Conservation (phyloP, 2,113 vertebrate species). For the Pitta sordida region DNA sequence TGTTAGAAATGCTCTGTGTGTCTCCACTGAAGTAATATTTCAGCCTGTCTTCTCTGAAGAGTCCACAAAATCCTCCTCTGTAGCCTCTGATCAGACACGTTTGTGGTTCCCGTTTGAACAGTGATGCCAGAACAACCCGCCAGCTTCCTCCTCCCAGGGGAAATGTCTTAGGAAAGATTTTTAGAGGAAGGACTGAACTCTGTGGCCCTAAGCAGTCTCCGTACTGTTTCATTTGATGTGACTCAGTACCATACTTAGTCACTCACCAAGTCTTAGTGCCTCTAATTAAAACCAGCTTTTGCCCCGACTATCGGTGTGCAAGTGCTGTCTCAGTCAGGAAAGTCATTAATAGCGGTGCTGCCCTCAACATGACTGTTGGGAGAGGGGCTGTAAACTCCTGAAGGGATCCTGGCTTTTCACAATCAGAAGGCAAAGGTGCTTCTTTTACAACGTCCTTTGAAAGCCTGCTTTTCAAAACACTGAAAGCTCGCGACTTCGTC, state of each 20-base stretch:
- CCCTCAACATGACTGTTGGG: background rate
- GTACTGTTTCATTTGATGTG: background rate
- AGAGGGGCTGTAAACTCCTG: background rate
- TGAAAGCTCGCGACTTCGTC: fast-evolving
- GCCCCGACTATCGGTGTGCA: background rate
- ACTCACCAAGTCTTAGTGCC: background rate
- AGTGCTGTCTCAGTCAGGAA: background rate
- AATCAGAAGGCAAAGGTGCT: background rate
- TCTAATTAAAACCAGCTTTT: background rate
- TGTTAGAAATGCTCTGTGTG: background rate
- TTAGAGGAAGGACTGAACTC: background rate
- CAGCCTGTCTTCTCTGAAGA: background rate
- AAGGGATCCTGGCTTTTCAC: background rate
- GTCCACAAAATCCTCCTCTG: background rate
- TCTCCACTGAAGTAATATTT: background rate
- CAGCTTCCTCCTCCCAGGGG: background rate
- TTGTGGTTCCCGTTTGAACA: background rate
- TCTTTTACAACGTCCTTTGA: background rate
- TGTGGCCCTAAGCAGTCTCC: background rate
- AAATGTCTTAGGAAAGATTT: background rate
- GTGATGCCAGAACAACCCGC: background rate
- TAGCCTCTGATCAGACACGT: background rate
- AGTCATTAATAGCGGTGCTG: background rate
- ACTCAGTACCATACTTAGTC: background rate
- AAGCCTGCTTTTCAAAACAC: background rate